phyloP scores from a whole-genome alignment of 2,797 vertebrate genomes.

The Enteromius argenteus region DNA sequence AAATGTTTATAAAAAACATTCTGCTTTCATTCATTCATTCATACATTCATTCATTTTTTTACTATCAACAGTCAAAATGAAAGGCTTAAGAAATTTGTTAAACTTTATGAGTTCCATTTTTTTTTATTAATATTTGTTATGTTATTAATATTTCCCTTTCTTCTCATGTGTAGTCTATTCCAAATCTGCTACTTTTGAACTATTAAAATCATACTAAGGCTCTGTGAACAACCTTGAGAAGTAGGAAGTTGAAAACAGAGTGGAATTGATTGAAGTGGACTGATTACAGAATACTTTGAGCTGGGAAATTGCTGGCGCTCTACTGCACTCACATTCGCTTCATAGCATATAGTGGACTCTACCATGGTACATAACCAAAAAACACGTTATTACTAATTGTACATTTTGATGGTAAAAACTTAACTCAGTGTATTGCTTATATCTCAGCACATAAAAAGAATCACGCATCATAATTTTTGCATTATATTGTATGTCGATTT shows the following conservation, averaged over 20 bases:
- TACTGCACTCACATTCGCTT: background rate
- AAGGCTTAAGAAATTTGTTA: background rate
- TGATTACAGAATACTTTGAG: background rate
- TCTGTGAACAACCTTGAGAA: background rate
- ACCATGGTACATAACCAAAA: background rate
- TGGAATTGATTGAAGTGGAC: background rate
- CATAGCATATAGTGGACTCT: background rate
- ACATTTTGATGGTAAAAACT: background rate
- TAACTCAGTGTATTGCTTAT: background rate
- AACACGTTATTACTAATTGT: background rate
- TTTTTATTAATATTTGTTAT: background rate
- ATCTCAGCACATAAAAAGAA: background rate
- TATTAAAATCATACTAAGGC: background rate
- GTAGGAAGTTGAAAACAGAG: background rate
- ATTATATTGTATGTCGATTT: background rate
- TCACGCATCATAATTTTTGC: background rate
- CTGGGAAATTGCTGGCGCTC: background rate
- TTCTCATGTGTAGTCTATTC: background rate
- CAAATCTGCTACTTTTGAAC: background rate
- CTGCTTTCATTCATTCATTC: too few species aligned
- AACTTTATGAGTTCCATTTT: background rate
- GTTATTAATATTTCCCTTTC: background rate
- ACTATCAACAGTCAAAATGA: background rate
- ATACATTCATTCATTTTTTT: background rate
- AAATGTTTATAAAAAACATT: too few species aligned